Base-by-base conservation (phyloP, 2,797 vertebrate genomes). In the Myripristis jacobus region DNA sequence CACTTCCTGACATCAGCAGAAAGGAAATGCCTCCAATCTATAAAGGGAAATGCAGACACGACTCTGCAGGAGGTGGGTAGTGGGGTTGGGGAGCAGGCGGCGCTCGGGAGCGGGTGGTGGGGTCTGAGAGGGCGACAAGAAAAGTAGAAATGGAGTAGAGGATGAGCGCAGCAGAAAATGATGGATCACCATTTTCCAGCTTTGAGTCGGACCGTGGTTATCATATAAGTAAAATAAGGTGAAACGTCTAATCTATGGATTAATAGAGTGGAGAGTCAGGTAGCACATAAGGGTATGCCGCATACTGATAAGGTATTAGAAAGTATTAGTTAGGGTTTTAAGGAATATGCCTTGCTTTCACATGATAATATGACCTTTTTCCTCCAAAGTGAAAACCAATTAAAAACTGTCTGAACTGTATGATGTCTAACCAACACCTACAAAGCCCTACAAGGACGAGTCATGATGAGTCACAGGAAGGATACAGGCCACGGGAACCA, bases 1-100 rank as follows among this genome's bases (percentile, higher is more conserved):
- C 57, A 83, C 74, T 73, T 81, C 82, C 87, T 87, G 81, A 83
- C 88, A 90, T 91, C 86, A 92, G 90, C 87, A 90, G 56, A 88
- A 89, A 83, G 67, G 68, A 80, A 87, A 85, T 65, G 77, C 68
- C 70, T 86, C 18, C 56, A 19, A 85, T 86, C 79, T 83, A 85
- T 83, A 75, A 85, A 82, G 61, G 47, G 52, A 86, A 81, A 87
- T 79, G 57, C 66, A 73, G 83, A 73, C 47, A 3, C 29, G 68
- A 66, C 21, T 25, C 53, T 43, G 78, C 21, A 34, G 54, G 73
- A 66, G 75, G 54, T 8, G 48, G 68, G 52, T 66, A 12, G 9
- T 3, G 15, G 54, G 46, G 22, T 25, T 43, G 7, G 11, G 34
- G 34, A 24, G 62, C n/a, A n/a, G n/a, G n/a, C n/a, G n/a, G n/a